phyloP scores from a whole-genome alignment of 2,888 invertebrate species.

The Ceraclea dissimilis region DNA sequence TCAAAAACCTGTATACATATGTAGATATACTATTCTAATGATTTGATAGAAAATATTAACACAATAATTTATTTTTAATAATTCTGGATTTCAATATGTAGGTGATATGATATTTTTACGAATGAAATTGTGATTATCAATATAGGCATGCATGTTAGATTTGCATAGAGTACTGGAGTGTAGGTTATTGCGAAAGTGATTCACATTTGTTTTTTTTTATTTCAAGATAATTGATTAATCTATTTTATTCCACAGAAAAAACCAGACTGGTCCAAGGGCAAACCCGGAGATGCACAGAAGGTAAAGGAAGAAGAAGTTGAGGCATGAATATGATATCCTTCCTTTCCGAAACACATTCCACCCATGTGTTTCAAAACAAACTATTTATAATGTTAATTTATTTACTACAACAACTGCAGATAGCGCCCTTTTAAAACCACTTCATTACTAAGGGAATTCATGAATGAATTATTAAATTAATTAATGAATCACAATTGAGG shows the following conservation, averaged over 20 bases:
- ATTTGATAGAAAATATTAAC: no score
- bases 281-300: constrained; percentile 81
- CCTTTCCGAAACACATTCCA: constrained; percentile 28
- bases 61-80: not conserved
- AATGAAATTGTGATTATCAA: no score
- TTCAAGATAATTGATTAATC: not conserved
- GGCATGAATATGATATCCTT: constrained; percentile 55
- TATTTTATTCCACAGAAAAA: constrained; percentile 63
- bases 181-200: no score
- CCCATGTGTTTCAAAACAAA: constrained; percentile 34
- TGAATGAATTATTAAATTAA: not conserved
- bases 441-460: not conserved
- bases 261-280: constrained; percentile 91
- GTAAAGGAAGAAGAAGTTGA: constrained; percentile 77
- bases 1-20: not conserved
- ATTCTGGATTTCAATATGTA: not conserved
- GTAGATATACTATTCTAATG: not conserved
- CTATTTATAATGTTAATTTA: constrained; percentile 9
- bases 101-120: no score
- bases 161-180: no score
- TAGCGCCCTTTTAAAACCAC: not conserved
- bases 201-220: no score
- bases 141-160: no score
- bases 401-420: constrained; percentile 3
- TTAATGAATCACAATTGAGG: not conserved